A percentile compares a stretch with the other conserved stretches of the same genome.
Conservation (phyloP, 1,140 invertebrate species). For the Neomicropteryx cornuta region DNA sequence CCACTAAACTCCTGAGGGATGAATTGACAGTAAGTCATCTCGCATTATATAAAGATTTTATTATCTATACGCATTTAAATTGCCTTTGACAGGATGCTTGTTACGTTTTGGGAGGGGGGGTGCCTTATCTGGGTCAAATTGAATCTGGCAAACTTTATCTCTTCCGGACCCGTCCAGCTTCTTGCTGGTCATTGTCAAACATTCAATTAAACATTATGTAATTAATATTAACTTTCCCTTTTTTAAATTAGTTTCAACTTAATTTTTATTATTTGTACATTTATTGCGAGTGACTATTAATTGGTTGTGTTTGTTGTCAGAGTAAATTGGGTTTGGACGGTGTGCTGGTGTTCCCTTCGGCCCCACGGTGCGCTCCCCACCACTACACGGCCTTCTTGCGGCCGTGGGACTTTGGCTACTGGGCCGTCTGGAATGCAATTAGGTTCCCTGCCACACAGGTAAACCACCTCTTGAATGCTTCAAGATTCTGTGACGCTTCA, state of each 20-base stretch:
- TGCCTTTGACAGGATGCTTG: too few relatives aligned
- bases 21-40: constrained; percentile 43
- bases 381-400: constrained; percentile 72
- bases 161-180: too few relatives aligned
- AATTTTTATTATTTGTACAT: constrained; percentile 3
- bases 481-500: background rate
- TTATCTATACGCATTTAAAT: too few relatives aligned
- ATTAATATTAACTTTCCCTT: background rate
- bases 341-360: constrained; percentile 76
- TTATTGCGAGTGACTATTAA: constrained; percentile 7
- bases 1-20: constrained; percentile 45
- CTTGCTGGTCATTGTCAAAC: too few relatives aligned
- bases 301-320: constrained; percentile 27
- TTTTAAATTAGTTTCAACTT: background rate
- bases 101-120: too few relatives aligned
- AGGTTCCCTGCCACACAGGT: constrained; percentile 76
- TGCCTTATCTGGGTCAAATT: too few relatives aligned
- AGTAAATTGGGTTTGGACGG: constrained; percentile 64
- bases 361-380: constrained; percentile 71
- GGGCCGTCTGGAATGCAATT: constrained; percentile 79
- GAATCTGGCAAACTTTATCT: too few relatives aligned
- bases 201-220: too few relatives aligned
- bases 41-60: constrained; percentile 6
- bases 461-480: background rate
- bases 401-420: constrained; percentile 83